phyloP scores from a whole-genome alignment of 2,797 vertebrate species.

The Peromyscus nudipes region DNA sequence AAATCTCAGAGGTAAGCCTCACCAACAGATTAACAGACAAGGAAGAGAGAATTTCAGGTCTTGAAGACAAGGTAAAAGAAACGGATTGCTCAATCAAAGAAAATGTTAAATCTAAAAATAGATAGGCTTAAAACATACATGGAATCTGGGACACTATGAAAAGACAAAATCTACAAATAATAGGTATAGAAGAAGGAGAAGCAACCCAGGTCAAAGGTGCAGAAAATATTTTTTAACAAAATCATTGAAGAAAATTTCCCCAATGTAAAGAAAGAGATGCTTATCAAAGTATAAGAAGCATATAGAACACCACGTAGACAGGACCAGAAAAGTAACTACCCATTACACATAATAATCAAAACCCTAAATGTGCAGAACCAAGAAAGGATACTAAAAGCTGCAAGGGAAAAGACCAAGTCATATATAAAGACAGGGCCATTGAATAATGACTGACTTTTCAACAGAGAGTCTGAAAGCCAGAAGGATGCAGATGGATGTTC shows the following conservation, averaged over 20 bases:
- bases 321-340: background rate
- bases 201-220: background rate
- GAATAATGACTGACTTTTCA: background rate
- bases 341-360: background rate
- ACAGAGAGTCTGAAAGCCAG: background rate
- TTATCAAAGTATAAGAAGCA: background rate
- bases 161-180: background rate
- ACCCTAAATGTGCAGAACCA: background rate
- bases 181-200: background rate
- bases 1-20: background rate
- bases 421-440: background rate
- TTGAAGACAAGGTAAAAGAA: background rate
- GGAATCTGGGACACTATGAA: background rate
- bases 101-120: slow-evolving; percentile 19
- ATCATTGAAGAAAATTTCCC: background rate
- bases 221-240: slow-evolving; percentile 1
- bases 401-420: background rate
- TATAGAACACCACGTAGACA: background rate
- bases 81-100: background rate
- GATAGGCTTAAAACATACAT: background rate
- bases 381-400: background rate
- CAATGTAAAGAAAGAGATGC: background rate
- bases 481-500: background rate
- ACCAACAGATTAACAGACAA: background rate
- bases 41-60: background rate